A percentile compares a stretch with the other conserved stretches of the same genome.
phyloP scores from a whole-genome alignment of 2,113 vertebrate genomes.

The Scophthalmus maximus region DNA sequence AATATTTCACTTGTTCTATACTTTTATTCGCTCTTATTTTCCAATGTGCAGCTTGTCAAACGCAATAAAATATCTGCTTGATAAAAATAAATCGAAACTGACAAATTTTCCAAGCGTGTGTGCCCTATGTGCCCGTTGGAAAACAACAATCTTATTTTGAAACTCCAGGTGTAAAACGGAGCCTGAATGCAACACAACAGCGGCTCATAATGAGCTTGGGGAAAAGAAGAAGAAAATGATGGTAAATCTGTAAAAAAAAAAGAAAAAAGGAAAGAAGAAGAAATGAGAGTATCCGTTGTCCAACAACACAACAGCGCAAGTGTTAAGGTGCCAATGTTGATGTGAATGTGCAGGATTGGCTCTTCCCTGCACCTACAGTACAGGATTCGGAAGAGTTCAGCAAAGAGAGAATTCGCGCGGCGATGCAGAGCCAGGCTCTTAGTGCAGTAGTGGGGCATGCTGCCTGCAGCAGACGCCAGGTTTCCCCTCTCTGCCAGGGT shows the following conservation, averaged over 20 bases:
- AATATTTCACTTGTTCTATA: background rate
- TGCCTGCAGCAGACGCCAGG: conserved; percentile 41
- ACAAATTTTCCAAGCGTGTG: background rate
- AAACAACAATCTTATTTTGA: background rate
- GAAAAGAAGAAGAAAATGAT: background rate
- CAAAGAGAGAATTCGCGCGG: conserved; percentile 23
- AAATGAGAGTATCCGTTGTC: background rate
- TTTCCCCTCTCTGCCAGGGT: conserved; percentile 58
- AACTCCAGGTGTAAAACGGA: too few relatives aligned
- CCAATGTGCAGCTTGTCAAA: background rate
- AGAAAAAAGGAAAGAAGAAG: background rate
- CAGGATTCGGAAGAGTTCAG: conserved; percentile 31
- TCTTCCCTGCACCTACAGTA: conserved; percentile 16
- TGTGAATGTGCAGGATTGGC: background rate
- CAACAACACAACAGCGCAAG: background rate
- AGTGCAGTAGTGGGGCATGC: conserved; percentile 34
- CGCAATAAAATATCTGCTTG: background rate
- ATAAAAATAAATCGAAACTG: background rate
- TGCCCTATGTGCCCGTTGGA: too few relatives aligned
- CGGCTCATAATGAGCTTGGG: background rate
- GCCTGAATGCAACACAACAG: background rate
- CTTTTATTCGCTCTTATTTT: background rate
- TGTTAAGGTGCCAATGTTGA: conserved; percentile 1
- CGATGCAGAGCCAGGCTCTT: conserved; percentile 35
- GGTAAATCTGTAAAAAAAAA: background rate